These are phyloP conservation scores for Hirudinaria manillensis DNA, from an alignment of 2,888 invertebrate species.

Conservation along the genomic window DNA sequence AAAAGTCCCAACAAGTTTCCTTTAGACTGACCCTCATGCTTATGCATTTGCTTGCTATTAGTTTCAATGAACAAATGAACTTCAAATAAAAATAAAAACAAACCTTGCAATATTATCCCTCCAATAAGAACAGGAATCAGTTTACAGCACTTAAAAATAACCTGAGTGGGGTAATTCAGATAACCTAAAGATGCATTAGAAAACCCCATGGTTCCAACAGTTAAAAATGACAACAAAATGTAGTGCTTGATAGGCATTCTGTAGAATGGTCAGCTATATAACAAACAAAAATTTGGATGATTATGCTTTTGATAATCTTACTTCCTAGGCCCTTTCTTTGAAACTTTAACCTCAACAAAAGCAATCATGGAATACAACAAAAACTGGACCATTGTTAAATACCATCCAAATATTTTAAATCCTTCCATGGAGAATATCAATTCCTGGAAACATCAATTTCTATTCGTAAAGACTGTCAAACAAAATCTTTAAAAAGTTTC, in stretches of 20 bases:
- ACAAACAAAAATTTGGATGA: background rate
- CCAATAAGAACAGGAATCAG: constrained; percentile 90
- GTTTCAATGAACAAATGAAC: no score
- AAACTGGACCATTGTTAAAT: constrained; percentile 85
- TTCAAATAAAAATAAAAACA: no score
- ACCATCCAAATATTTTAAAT: constrained; percentile 83
- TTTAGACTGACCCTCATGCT: no score
- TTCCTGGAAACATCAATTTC: constrained; percentile 59
- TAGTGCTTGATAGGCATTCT: constrained; percentile 80
- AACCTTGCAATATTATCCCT: constrained; percentile 77
- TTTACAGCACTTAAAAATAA: constrained; percentile 96
- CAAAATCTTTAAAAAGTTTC: background rate
- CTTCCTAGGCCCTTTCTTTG: constrained; percentile 59
- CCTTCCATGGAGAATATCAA: constrained; percentile 83
- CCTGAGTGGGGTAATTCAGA: constrained; percentile 82
- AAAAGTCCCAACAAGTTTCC: no score
- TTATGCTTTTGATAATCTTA: constrained; percentile 42
- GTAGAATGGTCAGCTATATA: constrained; percentile 48
- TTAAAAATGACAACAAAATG: constrained; percentile 73
- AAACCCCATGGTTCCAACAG: constrained; percentile 89
- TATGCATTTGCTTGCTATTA: no score
- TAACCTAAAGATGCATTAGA: constrained; percentile 89
- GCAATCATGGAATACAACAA: constrained; percentile 76
- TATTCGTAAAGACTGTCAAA: background rate
- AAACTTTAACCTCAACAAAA: constrained; percentile 64